Evolutionary conservation across 2,797 vertebrate genomes (phyloP).

Genomic region (Pelochelys cantorii): DNA sequence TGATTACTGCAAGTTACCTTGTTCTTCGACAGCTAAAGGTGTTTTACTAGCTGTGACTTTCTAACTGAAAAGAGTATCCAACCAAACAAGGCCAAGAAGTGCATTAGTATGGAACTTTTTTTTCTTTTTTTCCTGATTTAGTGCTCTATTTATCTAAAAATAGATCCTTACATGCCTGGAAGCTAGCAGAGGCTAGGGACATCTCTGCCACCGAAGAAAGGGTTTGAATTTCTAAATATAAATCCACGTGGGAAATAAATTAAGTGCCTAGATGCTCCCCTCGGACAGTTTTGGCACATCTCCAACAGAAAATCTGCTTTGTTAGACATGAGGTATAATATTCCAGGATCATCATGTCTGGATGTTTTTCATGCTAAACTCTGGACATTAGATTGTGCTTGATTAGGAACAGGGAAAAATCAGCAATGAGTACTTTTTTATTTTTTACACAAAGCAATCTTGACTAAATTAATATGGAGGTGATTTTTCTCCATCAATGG

Average conservation of each 20-base stretch:
- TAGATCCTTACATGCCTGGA: background rate
- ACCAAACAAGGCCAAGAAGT: background rate
- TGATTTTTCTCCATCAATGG: background rate
- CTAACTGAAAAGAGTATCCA: background rate
- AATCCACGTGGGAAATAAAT: background rate
- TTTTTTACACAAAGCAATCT: background rate
- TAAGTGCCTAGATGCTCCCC: background rate
- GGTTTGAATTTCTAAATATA: background rate
- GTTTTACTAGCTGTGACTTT: background rate
- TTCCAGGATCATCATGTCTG: background rate
- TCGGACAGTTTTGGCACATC: background rate
- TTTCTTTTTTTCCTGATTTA: background rate
- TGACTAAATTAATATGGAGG: background rate
- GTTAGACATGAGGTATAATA: accelerated
- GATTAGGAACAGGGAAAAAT: background rate
- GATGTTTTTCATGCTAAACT: background rate
- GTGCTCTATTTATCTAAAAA: background rate
- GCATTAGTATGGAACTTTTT: background rate
- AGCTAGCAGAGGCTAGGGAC: background rate
- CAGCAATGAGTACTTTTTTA: background rate
- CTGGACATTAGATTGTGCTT: background rate
- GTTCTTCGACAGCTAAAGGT: background rate
- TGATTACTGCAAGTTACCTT: slow-evolving; percentile 1
- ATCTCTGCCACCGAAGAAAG: background rate
- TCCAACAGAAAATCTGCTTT: background rate